Conservation (phyloP, 1,140 invertebrate genomes). For the Bradysia coprophila region DNA sequence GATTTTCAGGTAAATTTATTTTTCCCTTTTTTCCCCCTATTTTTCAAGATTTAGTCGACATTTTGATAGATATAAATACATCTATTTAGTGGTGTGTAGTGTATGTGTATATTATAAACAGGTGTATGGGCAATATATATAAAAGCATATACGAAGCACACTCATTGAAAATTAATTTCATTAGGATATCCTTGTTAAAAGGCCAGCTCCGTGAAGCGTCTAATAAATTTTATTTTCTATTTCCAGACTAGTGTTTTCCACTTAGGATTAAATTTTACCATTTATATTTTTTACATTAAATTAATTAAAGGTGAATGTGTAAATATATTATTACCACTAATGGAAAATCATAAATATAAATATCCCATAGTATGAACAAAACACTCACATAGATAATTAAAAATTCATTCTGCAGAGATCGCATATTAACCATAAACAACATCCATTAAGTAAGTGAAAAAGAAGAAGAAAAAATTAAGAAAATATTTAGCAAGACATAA, state of each 20-base stretch:
- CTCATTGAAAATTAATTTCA: no score
- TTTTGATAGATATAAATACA: background rate
- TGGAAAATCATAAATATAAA: slow-evolving; percentile 1
- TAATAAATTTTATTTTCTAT: slow-evolving; percentile 5
- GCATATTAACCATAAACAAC: background rate
- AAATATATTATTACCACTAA: slow-evolving; percentile 2
- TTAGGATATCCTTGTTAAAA: background rate
- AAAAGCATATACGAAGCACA: no score
- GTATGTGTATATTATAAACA: no score
- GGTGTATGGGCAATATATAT: no score
- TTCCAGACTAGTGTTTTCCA: slow-evolving; percentile 18
- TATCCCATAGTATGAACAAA: no score
- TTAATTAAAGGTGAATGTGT: slow-evolving; percentile 1
- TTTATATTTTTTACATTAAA: background rate
- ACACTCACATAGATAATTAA: no score
- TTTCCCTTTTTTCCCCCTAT: background rate
- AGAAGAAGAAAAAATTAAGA: background rate
- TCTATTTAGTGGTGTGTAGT: no score
- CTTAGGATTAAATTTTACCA: slow-evolving; percentile 11
- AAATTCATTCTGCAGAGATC: no score
- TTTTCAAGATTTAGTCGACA: background rate
- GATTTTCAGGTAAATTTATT: slow-evolving; percentile 14
- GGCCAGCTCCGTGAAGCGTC: background rate
- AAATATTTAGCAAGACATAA: background rate
- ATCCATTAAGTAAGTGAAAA: background rate